These are phyloP conservation scores for Pteronura brasiliensis DNA, from an alignment of 2,113 vertebrate genomes.

Conservation along the genomic window DNA sequence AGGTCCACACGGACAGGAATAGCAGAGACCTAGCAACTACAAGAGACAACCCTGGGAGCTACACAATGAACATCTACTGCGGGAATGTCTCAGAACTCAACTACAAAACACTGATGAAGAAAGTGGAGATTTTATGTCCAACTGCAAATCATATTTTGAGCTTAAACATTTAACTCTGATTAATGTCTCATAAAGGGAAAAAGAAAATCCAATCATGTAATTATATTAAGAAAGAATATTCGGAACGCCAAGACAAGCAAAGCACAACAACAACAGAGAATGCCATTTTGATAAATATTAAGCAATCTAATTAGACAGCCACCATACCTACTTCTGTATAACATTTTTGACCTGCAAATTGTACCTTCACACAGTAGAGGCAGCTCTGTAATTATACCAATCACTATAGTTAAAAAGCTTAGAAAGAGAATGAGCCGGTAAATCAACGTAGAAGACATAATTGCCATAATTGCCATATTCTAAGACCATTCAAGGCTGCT, in stretches of 20 bases:
- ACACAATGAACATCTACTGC: neutral
- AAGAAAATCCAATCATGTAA: constrained; percentile 65
- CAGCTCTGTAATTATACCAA: constrained; percentile 65
- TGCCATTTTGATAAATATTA: constrained; percentile 66
- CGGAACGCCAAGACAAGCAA: constrained; percentile 29
- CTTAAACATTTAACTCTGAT: constrained; percentile 58
- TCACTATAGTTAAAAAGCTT: constrained; percentile 68
- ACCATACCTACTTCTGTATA: constrained; percentile 50
- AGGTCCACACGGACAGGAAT: neutral
- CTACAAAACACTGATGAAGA: neutral
- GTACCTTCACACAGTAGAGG: constrained; percentile 50
- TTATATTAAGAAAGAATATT: constrained; percentile 65
- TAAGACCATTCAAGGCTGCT: constrained; percentile 46
- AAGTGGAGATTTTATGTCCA: constrained; percentile 28
- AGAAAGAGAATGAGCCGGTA: constrained; percentile 60
- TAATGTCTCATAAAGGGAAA: constrained; percentile 56
- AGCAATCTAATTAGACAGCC: constrained; percentile 65
- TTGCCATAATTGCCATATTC: constrained; percentile 69
- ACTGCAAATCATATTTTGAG: constrained; percentile 27
- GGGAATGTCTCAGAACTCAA: neutral
- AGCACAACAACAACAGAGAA: constrained; percentile 52
- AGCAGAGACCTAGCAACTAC: neutral
- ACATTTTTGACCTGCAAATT: constrained; percentile 71
- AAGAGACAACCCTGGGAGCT: neutral
- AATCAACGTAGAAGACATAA: constrained; percentile 70